A percentile compares a stretch with the other conserved stretches of the same genome.
These are phyloP conservation scores for Rhinoderma darwinii DNA, from an alignment of 2,113 vertebrate species.

Conservation along the genomic window DNA sequence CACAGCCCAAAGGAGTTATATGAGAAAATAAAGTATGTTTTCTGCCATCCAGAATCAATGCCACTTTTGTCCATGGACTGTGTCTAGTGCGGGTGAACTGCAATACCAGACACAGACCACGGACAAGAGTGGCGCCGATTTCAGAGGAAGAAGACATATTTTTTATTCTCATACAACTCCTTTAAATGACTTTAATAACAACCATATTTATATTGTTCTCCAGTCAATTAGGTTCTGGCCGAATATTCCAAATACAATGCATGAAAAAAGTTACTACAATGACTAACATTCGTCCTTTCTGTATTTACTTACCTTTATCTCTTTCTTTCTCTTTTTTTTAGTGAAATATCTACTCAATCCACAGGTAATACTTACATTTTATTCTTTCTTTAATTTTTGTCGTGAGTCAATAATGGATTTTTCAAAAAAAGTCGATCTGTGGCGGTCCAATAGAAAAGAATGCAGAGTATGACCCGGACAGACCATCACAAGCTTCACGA, in stretches of 20 bases:
- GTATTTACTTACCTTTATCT: background rate
- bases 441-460: background rate
- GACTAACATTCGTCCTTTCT: background rate
- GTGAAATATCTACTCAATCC: background rate
- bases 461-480: no score
- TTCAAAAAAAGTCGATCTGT: background rate
- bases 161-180: no score
- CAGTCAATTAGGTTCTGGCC: background rate
- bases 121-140: background rate
- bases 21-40: no score
- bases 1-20: no score
- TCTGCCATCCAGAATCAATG: background rate
- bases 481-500: no score
- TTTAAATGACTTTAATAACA: no score
- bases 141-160: no score
- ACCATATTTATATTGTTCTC: background rate
- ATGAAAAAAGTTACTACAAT: background rate
- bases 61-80: background rate
- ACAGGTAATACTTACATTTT: slow-evolving; percentile 32
- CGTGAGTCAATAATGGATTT: background rate
- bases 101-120: background rate
- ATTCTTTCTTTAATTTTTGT: background rate
- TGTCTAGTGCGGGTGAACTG: background rate
- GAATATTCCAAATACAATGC: background rate
- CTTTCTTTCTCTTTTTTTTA: background rate